Conservation (phyloP, 30 jellyfish, hydroid and myxozoan genomes). For the Pseudorhiza aurosa region DNA sequence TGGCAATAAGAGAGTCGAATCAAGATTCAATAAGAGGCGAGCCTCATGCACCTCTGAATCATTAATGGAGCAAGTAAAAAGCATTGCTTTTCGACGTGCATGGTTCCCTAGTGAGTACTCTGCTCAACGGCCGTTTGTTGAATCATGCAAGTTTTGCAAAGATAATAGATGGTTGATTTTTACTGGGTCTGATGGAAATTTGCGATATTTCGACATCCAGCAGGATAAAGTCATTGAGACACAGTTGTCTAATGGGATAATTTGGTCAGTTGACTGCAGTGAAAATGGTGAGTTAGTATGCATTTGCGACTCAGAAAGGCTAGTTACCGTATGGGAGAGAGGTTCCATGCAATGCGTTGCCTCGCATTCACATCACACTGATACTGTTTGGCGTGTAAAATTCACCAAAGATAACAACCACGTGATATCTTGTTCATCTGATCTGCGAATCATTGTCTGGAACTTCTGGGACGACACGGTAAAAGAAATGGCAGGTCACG, state of each 20-base stretch:
- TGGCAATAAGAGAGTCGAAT: too few species aligned
- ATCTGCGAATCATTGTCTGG: constrained; percentile 36
- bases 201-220: constrained; percentile 3
- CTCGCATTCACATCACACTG: constrained; percentile 20
- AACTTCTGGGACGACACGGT: background rate
- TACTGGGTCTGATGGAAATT: constrained; percentile 32
- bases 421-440: constrained; percentile 52
- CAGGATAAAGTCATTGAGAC: background rate
- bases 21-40: background rate
- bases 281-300: constrained; percentile 2
- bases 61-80: background rate
- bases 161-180: constrained; percentile 23
- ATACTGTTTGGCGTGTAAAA: constrained; percentile 48
- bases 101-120: background rate
- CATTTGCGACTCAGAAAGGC: constrained; percentile 23
- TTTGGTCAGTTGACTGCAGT: constrained; percentile 46
- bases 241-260: background rate
- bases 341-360: constrained; percentile 15
- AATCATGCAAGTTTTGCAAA: constrained; percentile 13
- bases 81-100: background rate
- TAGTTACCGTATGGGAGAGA: constrained; percentile 8
- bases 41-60: background rate
- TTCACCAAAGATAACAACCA: background rate
- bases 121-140: constrained; percentile 22
- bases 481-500: constrained; percentile 18